Conservation (phyloP, 1,140 invertebrate genomes). For the Heliconius hermathena region DNA sequence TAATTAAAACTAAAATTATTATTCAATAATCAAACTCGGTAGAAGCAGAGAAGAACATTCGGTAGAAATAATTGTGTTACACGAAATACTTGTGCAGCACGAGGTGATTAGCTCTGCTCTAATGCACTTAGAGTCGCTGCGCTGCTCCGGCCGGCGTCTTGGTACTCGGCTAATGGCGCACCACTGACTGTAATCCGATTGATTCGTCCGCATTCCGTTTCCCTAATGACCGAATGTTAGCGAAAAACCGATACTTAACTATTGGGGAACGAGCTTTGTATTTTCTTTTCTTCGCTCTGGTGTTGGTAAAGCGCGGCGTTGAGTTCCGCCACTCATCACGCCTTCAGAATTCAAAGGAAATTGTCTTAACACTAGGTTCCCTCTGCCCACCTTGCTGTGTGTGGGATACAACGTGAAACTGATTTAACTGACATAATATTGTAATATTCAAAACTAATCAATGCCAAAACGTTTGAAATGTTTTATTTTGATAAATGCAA, state of each 20-base stretch:
- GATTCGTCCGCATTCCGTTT: constrained; percentile 20
- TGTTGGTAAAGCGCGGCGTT: too few species aligned
- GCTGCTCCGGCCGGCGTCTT: constrained; percentile 23
- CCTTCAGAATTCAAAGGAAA: too few species aligned
- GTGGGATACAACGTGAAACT: too few species aligned
- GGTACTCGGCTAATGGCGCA: constrained; percentile 21
- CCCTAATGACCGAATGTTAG: constrained; percentile 16
- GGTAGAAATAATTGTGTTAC: constrained; percentile 19
- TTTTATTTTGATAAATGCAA: too few species aligned
- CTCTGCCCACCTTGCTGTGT: too few species aligned
- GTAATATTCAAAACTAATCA: neutral
- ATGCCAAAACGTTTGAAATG: neutral
- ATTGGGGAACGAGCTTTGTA: too few species aligned
- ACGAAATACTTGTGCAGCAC: constrained; percentile 27
- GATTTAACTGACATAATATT: neutral
- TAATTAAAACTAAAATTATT: too few species aligned
- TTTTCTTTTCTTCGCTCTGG: too few species aligned
- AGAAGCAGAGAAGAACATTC: neutral
- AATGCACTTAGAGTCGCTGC: constrained; percentile 25
- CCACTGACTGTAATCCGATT: constrained; percentile 22
- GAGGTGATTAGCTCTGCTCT: constrained; percentile 21
- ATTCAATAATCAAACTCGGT: neutral
- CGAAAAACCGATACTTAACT: neutral
- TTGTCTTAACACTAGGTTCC: too few species aligned
- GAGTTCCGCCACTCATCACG: too few species aligned